These are phyloP conservation scores for Adineta ricciae DNA, from an alignment of 2,888 invertebrate genomes.

Conservation along the genomic window DNA sequence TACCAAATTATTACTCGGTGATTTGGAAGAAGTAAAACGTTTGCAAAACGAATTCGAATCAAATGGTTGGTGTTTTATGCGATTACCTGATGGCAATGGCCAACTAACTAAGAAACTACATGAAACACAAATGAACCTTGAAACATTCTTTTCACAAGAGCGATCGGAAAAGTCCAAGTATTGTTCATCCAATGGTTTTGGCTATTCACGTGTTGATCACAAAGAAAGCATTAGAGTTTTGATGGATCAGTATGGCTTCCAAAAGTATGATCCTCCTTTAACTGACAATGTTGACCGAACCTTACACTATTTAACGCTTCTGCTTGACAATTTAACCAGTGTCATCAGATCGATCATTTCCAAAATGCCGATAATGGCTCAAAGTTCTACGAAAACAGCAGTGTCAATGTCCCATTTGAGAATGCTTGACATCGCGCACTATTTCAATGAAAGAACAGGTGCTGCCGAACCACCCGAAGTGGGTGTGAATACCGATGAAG, in stretches of 20 bases:
- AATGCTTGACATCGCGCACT: not conserved
- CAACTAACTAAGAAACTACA: no score
- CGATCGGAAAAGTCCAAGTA: not conserved
- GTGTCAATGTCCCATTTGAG: not conserved
- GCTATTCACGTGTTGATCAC: not conserved
- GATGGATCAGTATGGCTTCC: not conserved
- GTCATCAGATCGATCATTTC: not conserved
- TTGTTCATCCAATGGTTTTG: not conserved
- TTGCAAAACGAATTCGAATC: no score
- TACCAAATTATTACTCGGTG: no score
- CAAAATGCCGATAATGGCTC: no score
- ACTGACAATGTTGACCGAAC: no score
- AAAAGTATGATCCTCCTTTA: no score
- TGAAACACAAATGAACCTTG: no score
- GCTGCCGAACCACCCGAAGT: not conserved
- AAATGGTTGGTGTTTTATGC: no score
- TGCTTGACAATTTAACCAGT: not conserved
- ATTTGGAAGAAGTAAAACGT: no score
- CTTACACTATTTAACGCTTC: not conserved
- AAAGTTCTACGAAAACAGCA: not conserved
- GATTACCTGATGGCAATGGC: no score
- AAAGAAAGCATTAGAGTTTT: not conserved
- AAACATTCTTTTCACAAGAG: not conserved
- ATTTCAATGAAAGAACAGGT: not conserved
- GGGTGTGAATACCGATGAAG: not conserved